Percentiles rank a stretch among this genome's conserved stretches.
Conservation (phyloP, 2,888 invertebrate genomes). For the Polydrusus tereticollis region DNA sequence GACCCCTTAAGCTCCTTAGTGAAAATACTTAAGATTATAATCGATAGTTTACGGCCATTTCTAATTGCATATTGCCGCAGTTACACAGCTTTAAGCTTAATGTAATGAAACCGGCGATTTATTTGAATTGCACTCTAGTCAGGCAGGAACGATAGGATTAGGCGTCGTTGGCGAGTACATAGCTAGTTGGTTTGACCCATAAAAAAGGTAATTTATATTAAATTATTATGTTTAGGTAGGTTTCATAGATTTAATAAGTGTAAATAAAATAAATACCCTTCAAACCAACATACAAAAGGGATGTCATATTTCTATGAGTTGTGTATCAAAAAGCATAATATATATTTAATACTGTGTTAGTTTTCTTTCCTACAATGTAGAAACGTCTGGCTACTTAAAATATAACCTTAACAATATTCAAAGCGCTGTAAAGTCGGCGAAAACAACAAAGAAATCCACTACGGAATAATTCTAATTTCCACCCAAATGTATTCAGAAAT, state of each 20-base stretch:
- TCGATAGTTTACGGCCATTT: constrained; percentile 16
- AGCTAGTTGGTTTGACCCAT: not conserved
- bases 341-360: too few relatives aligned
- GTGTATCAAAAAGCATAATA: too few relatives aligned
- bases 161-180: not conserved
- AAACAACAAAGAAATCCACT: too few relatives aligned
- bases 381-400: too few relatives aligned
- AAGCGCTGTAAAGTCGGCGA: too few relatives aligned
- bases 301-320: too few relatives aligned
- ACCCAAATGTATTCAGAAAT: too few relatives aligned
- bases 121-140: constrained; percentile 7
- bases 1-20: not conserved
- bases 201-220: not conserved
- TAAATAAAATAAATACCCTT: not conserved
- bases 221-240: not conserved
- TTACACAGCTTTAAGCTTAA: constrained; percentile 14
- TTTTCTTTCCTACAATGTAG: too few relatives aligned
- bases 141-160: constrained; percentile 1
- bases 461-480: too few relatives aligned
- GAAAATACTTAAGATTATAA: constrained; percentile 22
- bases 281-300: too few relatives aligned
- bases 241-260: not conserved
- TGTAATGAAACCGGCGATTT: constrained; percentile 23
- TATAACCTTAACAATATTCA: too few relatives aligned
- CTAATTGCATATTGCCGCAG: constrained; percentile 22